Evolutionary conservation across 2,888 invertebrate species (phyloP).

Genomic region (Nebria salina): DNA sequence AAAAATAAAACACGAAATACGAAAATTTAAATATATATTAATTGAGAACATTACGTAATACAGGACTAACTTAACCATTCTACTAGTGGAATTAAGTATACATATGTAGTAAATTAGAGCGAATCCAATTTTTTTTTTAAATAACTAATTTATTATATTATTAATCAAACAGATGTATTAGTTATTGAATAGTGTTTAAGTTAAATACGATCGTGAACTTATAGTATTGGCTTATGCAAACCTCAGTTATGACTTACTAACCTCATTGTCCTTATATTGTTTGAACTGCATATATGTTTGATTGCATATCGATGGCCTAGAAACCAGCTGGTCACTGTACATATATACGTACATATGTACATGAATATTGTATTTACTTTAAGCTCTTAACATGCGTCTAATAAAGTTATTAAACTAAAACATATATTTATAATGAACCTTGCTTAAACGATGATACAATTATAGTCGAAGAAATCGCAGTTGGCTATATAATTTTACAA

Average conservation of each 20-base stretch:
- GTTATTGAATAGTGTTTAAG: neutral
- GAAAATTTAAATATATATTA: too few relatives aligned
- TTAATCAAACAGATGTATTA: neutral
- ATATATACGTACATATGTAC: too few relatives aligned
- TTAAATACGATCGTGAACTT: neutral
- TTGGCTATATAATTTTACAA: neutral
- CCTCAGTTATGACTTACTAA: neutral
- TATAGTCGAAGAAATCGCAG: neutral
- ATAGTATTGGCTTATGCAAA: constrained; percentile 1
- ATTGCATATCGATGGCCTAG: constrained; percentile 1
- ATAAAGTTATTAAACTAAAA: neutral
- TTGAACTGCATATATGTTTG: neutral
- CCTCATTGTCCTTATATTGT: constrained; percentile 1
- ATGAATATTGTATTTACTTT: neutral
- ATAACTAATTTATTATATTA: neutral
- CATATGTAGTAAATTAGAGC: too few relatives aligned
- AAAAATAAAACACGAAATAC: too few relatives aligned
- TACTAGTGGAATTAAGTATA: too few relatives aligned
- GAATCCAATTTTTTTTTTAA: neutral
- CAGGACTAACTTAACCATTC: too few relatives aligned
- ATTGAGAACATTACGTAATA: too few relatives aligned
- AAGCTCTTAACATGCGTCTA: neutral
- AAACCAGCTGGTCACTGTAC: neutral
- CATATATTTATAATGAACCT: neutral
- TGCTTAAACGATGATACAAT: neutral